Evolutionary conservation across 2,113 vertebrate genomes (phyloP).

Genomic region (Hyla sarda): DNA sequence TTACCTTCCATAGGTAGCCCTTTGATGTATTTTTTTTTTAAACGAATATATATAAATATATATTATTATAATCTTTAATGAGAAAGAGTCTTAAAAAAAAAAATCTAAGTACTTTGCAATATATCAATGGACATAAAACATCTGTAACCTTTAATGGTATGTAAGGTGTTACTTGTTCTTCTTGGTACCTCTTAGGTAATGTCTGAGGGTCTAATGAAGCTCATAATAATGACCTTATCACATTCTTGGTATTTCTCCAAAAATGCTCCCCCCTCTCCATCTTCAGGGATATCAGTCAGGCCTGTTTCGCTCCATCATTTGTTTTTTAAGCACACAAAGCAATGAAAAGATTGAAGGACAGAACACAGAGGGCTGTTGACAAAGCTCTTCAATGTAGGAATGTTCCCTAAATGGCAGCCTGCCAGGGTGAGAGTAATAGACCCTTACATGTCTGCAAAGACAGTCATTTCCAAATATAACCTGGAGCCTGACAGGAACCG

Average conservation of each 20-base stretch:
- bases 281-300: background rate
- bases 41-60: no score
- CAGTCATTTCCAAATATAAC: slow-evolving; percentile 54
- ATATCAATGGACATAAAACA: background rate
- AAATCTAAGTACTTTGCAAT: background rate
- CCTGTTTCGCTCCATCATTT: slow-evolving; percentile 38
- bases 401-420: slow-evolving; percentile 39
- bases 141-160: background rate
- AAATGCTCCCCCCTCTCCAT: background rate
- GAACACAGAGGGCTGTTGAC: slow-evolving; percentile 45
- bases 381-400: slow-evolving; percentile 57
- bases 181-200: background rate
- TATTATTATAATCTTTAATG: no score
- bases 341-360: slow-evolving; percentile 46
- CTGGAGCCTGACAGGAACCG: slow-evolving; percentile 21
- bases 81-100: no score
- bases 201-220: background rate
- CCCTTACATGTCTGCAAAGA: slow-evolving; percentile 41
- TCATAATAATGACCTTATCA: slow-evolving; percentile 6
- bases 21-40: no score
- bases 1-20: no score
- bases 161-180: background rate
- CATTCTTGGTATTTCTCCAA: slow-evolving; percentile 38
- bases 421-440: slow-evolving; percentile 39
- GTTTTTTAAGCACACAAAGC: slow-evolving; percentile 21